These are phyloP conservation scores for Heliornis fulica DNA, from an alignment of 2,113 vertebrate genomes.

Conservation along the genomic window DNA sequence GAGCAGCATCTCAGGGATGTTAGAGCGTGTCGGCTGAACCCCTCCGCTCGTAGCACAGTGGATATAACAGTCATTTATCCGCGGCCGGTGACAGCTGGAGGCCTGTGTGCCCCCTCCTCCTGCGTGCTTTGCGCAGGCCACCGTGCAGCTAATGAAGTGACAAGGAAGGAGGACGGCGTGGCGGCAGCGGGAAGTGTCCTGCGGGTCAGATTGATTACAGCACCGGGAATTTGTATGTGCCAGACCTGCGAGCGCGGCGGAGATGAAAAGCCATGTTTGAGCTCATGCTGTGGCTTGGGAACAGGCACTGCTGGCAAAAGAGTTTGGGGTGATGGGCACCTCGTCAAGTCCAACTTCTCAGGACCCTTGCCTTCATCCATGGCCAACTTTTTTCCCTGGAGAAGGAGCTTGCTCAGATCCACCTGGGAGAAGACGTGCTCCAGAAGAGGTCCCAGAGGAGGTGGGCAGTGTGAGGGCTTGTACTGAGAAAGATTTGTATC, in stretches of 20 bases:
- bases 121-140: not conserved
- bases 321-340: not conserved
- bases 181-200: not conserved
- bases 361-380: not conserved
- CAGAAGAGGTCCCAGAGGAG: not conserved
- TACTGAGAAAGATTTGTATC: not conserved
- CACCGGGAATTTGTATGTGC: accelerated
- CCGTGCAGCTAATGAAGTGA: not conserved
- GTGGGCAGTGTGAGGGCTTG: not conserved
- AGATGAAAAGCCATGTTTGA: not conserved
- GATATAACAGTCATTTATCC: not conserved
- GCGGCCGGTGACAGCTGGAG: not conserved
- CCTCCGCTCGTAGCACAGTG: not conserved
- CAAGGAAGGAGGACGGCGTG: not conserved
- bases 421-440: not conserved
- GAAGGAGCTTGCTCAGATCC: not conserved
- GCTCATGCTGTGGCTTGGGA: accelerated
- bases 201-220: not conserved
- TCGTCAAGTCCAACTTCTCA: not conserved
- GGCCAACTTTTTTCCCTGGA: not conserved
- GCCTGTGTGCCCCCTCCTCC: not conserved
- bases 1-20: not conserved
- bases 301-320: not conserved
- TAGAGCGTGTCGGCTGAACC: not conserved
- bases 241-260: accelerated